These are phyloP conservation scores for Stegophylla sp. DNA, from an alignment of 2,888 invertebrate species.

Conservation along the genomic window DNA sequence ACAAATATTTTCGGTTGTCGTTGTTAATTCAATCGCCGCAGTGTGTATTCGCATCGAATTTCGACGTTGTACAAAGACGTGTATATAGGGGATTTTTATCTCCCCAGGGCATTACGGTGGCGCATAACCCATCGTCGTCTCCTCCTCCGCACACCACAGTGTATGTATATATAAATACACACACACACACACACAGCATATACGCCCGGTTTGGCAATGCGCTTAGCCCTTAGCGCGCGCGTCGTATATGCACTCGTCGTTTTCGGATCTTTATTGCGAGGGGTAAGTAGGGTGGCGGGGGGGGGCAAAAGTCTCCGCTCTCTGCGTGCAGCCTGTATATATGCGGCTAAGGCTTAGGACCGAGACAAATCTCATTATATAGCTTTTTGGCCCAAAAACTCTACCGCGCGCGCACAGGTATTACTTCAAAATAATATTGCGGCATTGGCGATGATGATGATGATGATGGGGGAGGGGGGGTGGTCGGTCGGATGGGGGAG, in stretches of 20 bases:
- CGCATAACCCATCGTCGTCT: not conserved
- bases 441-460: not conserved
- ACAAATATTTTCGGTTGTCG: conserved; percentile 28
- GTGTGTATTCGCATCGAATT: conserved; percentile 28
- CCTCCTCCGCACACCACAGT: not conserved
- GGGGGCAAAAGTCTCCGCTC: not conserved
- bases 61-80: not conserved
- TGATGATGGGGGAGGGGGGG: too few relatives aligned
- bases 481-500: too few relatives aligned
- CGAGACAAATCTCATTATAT: conserved; percentile 48
- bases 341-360: conserved; percentile 32
- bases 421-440: conserved; percentile 43
- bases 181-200: not conserved
- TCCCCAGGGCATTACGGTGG: conserved; percentile 30
- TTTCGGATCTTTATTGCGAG: conserved; percentile 4
- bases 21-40: conserved; percentile 39
- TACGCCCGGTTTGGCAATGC: conserved; percentile 19
- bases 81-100: conserved; percentile 11
- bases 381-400: conserved; percentile 44
- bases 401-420: conserved; percentile 16
- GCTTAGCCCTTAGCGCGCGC: conserved; percentile 21
- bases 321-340: not conserved
- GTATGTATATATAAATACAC: not conserved
- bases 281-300: not conserved
- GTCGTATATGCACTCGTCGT: not conserved